Evolutionary conservation across 1,140 invertebrate genomes (phyloP), one percentile per base, ranked within the genome.

Genomic region (Drosophila nigrodunni): DNA sequence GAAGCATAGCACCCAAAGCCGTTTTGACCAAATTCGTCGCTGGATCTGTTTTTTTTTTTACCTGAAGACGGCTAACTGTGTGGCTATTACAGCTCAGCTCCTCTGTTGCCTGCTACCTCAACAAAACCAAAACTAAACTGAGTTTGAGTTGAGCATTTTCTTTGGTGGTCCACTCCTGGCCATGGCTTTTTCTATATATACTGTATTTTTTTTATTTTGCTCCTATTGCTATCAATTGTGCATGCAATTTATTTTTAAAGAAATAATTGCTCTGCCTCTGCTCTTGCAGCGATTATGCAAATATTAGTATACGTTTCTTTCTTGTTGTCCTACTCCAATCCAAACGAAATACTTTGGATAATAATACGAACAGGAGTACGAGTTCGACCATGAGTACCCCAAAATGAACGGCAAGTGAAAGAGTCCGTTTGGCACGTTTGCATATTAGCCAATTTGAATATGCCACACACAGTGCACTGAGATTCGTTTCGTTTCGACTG

Each of bases 171-270:
- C 70, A 64, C 47, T 74, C 74, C 35, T 72, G 58, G 62, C 37
- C 59, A 41, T 69, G 47, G 70, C 46, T 65, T 37, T 64, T 49
- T 76, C 25, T 30, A 30, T 30, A 30, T 30, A 5, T 30, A 30
- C 3, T 30, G 3, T 30, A 5, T 5, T 30, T 30, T 30, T 30
- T 30, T 30, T 30, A 30, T 30, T 30, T 30, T 30, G 25, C 58
- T 83, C 60, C 77, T 78, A 85, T 88, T 88, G 85, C 85, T 89
- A 90, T 81, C 85, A 89, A 89, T 90, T 90, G 86, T 90, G 86
- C 85, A 89, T 89, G 85, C 86, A 89, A 89, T 89, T 89, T 89
- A 90, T 89, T 89, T 87, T 89, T 90, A 86, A 90, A 90, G 85
- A 89, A 89, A 89, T 89, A 89, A 89, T 89, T 89, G 85, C 85